These are phyloP conservation scores for Caenorhabditis imperialis DNA, from an alignment of 2,888 invertebrate genomes.

Conservation along the genomic window DNA sequence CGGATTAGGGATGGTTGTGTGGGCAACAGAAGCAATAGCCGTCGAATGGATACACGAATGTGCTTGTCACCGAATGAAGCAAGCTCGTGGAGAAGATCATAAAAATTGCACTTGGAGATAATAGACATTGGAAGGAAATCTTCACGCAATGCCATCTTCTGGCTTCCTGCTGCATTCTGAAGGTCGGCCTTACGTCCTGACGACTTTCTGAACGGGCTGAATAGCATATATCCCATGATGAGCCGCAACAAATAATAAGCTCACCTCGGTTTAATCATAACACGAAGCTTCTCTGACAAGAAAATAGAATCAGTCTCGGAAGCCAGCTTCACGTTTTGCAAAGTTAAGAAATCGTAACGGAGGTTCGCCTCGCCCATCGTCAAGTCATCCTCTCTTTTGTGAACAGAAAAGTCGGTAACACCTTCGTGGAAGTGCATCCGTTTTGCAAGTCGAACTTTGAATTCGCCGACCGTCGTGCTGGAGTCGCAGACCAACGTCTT, in stretches of 20 bases:
- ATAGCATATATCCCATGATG: background rate
- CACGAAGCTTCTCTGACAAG: constrained; percentile 30
- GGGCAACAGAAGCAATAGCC: constrained; percentile 35
- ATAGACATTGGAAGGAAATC: constrained; percentile 38
- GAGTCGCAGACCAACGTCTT: constrained; percentile 45
- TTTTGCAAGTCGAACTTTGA: constrained; percentile 47
- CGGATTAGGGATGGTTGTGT: constrained; percentile 38
- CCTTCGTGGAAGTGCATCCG: constrained; percentile 37
- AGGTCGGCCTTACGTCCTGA: constrained; percentile 4
- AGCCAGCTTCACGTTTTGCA: constrained; percentile 33
- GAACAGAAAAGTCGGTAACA: constrained; percentile 31
- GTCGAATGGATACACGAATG: constrained; percentile 31
- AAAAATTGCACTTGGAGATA: constrained; percentile 47
- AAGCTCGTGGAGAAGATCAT: constrained; percentile 46
- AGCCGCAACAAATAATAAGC: background rate
- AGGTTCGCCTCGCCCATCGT: constrained; percentile 40
- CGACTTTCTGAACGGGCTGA: constrained; percentile 15
- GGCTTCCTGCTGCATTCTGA: constrained; percentile 5
- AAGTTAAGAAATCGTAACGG: constrained; percentile 40
- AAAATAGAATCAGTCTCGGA: constrained; percentile 48
- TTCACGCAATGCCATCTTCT: constrained; percentile 41
- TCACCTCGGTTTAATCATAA: constrained; percentile 39
- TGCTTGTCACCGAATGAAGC: constrained; percentile 32
- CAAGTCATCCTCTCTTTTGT: constrained; percentile 48
- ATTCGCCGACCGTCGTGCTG: constrained; percentile 48